phyloP scores from a whole-genome alignment of 1,140 invertebrate species.

The Wiebesia pumilae region DNA sequence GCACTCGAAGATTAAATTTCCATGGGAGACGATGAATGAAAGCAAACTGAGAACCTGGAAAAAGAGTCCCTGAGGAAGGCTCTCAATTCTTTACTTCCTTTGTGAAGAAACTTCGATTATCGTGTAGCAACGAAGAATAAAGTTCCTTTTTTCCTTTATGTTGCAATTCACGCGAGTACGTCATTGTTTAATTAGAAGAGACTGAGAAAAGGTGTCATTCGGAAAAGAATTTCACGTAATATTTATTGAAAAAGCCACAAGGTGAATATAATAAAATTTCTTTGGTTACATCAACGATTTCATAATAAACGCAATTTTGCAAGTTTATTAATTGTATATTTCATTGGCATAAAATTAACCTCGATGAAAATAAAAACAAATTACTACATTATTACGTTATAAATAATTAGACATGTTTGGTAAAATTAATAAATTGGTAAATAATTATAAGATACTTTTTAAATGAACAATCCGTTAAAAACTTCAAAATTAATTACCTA shows the following conservation, averaged over 20 bases:
- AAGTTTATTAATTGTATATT: too few relatives aligned
- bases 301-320: background rate
- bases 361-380: background rate
- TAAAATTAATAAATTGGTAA: too few relatives aligned
- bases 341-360: background rate
- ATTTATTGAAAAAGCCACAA: background rate
- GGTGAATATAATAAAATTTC: background rate
- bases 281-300: background rate
- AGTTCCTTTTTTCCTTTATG: background rate
- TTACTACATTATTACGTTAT: too few relatives aligned
- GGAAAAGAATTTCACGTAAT: background rate
- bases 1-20: slow-evolving; percentile 35
- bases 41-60: slow-evolving; percentile 17
- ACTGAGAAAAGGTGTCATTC: background rate
- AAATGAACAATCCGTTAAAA: too few relatives aligned
- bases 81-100: slow-evolving; percentile 8
- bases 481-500: too few relatives aligned
- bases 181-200: background rate
- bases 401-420: too few relatives aligned
- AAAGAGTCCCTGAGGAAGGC: background rate
- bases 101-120: slow-evolving; percentile 5
- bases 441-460: too few relatives aligned
- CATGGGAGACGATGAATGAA: slow-evolving; percentile 9
- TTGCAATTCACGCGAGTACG: background rate
- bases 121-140: background rate